Base-by-base conservation (phyloP, 2,113 vertebrate genomes). In the Pomatorhinus ruficollis region DNA sequence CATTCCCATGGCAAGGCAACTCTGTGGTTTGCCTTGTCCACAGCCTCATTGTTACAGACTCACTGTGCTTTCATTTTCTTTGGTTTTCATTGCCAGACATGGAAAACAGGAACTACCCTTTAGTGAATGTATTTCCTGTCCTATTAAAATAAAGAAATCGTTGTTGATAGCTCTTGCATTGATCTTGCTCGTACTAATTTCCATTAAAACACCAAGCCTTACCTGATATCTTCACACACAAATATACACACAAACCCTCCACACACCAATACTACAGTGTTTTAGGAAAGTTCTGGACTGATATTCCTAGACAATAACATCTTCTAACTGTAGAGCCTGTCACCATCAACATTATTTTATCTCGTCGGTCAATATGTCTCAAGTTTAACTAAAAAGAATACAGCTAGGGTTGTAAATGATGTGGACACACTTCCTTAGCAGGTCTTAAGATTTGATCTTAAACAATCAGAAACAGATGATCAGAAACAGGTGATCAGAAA, bases 1-100 rank as follows among this genome's bases (percentile, higher is more conserved):
- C 72, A 93, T 97, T 96, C 95, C 90, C 96, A 87, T 87, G 92
- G 86, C 87, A 93, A 64, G 94, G 64, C 54, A 76, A n/a, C 44
- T 44, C 85, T 92, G 59, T 91, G 90, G 80, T 93, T 95, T 96
- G 88, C 92, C 72, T 54, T 59, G 76, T 95, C 86, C 80, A 71
- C 53, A 45, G 40, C 20, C 79, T 86, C 72, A 86, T 96, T 92
- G 56, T 94, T 94, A 54, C 1, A 70, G 75, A 35, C 28, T 71
- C 56, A 9, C 85, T 82, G 52, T 42, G 57, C 92, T 96, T 96
- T 97, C 72, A 31, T 93, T 95, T 96, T 89, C 88, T 90, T 93
- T 92, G 56, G 39, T 75, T 86, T 90, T 76, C 39, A 4, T 78
- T 93, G 65, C 72, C 49, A 84, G 86, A 42, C 57, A 16, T 42